Conservation (phyloP, 2,888 invertebrate species). For the Polydesmus complanatus region DNA sequence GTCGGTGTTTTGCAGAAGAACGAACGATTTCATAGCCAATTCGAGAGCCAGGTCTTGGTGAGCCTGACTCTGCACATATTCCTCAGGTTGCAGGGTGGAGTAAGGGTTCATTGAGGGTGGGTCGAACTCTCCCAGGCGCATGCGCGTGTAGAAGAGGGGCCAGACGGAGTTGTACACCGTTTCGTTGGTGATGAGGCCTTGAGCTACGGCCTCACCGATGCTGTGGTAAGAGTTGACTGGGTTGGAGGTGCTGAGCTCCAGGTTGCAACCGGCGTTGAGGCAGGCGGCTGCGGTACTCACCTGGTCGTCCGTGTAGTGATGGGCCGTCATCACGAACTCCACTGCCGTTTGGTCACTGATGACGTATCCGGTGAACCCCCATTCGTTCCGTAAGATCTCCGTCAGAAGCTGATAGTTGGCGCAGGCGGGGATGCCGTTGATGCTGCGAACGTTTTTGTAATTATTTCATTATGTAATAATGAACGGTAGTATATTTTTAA, state of each 20-base stretch:
- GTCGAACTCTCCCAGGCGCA: constrained; percentile 14
- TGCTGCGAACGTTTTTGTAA: not conserved
- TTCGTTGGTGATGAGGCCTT: constrained; percentile 1
- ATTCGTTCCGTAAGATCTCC: constrained; percentile 13
- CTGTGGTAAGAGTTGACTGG: constrained; percentile 3
- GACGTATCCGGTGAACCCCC: constrained; percentile 13
- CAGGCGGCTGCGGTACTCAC: constrained; percentile 4
- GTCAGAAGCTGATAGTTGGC: constrained; percentile 12
- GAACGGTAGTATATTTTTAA: not conserved
- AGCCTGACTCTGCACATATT: constrained; percentile 5
- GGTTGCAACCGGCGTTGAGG: constrained; percentile 10
- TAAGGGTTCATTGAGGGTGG: constrained; percentile 11
- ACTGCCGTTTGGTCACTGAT: constrained; percentile 13
- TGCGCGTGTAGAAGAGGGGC: constrained; percentile 10
- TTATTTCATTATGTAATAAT: not conserved
- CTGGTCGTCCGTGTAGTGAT: not conserved
- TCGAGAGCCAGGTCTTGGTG: constrained; percentile 5
- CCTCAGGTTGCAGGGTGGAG: not conserved
- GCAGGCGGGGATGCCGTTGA: constrained; percentile 14
- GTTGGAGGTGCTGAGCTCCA: constrained; percentile 3
- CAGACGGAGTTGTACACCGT: not conserved
- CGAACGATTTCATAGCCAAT: constrained; percentile 10
- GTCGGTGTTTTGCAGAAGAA: constrained; percentile 8
- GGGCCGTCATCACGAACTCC: not conserved
- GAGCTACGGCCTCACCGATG: constrained; percentile 1